A percentile compares a stretch with the other conserved stretches of the same genome.
phyloP scores from a whole-genome alignment of 1,140 invertebrate genomes.

The Penaeus japonicus region DNA sequence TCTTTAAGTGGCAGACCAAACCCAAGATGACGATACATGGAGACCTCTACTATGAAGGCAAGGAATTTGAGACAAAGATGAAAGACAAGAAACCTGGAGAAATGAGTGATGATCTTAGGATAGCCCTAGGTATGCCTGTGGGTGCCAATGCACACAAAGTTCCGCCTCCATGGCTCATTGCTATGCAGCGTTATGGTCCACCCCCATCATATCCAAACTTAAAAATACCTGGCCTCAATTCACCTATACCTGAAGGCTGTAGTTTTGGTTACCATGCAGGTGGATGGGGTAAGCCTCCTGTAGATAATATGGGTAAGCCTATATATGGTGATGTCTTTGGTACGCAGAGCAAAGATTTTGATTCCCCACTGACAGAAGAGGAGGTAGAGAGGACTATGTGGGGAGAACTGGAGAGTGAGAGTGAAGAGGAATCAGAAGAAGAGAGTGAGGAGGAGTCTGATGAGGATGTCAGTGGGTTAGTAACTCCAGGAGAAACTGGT shows the following conservation, averaged over 20 bases:
- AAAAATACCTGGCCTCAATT: constrained; percentile 94
- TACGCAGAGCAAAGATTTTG: constrained; percentile 59
- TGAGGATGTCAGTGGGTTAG: constrained; percentile 75
- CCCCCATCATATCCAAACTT: constrained; percentile 99
- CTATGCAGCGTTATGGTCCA: constrained; percentile 97
- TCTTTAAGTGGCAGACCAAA: constrained; percentile 99
- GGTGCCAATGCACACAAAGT: constrained; percentile 87
- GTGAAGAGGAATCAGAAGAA: constrained; percentile 89
- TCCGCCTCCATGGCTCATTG: constrained; percentile 99
- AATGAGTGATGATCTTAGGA: constrained; percentile 92
- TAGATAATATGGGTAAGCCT: constrained; percentile 97
- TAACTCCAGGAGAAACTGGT: constrained; percentile 79
- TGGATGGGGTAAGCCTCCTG: constrained; percentile 99
- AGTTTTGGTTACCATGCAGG: constrained; percentile 99
- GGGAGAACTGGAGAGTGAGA: constrained; percentile 97
- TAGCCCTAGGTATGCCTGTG: constrained; percentile 97
- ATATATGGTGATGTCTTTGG: constrained; percentile 99
- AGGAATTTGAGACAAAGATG: constrained; percentile 97
- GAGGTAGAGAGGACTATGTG: constrained; percentile 92
- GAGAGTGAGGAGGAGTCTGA: constrained; percentile 75
- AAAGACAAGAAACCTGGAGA: constrained; percentile 99
- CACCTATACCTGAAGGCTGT: constrained; percentile 94
- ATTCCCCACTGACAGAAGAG: constrained; percentile 73
- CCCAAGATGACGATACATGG: constrained; percentile 99
- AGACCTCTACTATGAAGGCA: constrained; percentile 99